These are phyloP conservation scores for Urocitellus parryii DNA, from an alignment of 2,113 vertebrate species.

Conservation along the genomic window DNA sequence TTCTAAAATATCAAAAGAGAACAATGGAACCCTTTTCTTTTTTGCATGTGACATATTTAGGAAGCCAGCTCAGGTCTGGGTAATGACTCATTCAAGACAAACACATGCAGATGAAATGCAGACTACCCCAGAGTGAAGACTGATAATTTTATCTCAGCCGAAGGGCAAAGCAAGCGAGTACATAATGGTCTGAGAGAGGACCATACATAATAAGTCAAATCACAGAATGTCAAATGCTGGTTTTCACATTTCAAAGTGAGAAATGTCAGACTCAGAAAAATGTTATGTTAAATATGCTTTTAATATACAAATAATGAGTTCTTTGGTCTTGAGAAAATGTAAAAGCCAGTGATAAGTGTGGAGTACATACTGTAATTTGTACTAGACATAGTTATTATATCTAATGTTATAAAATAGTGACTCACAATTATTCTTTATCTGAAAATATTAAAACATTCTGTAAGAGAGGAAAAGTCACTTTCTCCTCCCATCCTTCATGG, in stretches of 20 bases:
- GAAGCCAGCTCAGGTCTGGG: not conserved
- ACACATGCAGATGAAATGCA: conserved; percentile 15
- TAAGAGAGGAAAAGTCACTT: not conserved
- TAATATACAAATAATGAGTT: conserved; percentile 13
- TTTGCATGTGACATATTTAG: not conserved
- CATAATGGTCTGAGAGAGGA: not conserved
- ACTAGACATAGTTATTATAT: not conserved
- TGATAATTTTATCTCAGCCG: conserved; percentile 10
- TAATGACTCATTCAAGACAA: conserved; percentile 47
- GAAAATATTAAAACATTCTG: conserved; percentile 13
- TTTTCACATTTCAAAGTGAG: conserved; percentile 41
- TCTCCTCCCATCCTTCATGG: not conserved
- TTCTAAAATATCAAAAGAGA: conserved; percentile 1
- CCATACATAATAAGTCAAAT: conserved; percentile 34
- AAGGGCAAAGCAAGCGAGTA: not conserved
- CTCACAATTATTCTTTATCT: not conserved
- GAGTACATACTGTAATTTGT: not conserved
- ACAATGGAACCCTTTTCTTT: conserved; percentile 13
- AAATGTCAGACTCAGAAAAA: conserved; percentile 3
- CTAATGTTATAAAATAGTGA: not conserved
- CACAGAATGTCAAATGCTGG: not conserved
- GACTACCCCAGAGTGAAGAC: not conserved
- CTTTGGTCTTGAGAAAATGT: not conserved
- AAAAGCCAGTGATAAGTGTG: not conserved
- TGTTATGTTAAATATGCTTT: conserved; percentile 19